Evolutionary conservation across 2,113 vertebrate genomes (phyloP).

Genomic region (Sitta europaea): DNA sequence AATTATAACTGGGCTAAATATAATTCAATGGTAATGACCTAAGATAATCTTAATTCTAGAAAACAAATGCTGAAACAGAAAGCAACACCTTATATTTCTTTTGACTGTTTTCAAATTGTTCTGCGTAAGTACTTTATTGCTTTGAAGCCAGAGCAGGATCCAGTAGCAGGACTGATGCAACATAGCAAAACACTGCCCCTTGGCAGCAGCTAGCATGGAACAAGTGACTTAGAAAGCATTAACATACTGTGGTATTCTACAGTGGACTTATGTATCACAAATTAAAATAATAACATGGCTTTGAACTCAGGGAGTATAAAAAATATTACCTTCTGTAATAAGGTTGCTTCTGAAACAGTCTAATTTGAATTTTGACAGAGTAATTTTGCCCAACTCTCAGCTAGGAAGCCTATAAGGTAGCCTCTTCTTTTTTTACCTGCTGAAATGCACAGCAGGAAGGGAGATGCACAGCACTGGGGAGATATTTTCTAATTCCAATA

Average conservation of each 20-base stretch:
- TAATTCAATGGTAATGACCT: background rate
- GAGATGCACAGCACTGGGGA: too few species aligned
- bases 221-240: background rate
- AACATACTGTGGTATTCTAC: background rate
- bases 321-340: background rate
- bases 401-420: background rate
- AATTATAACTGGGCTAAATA: background rate
- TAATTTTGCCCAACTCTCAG: background rate
- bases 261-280: rapidly evolving
- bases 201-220: background rate
- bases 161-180: background rate
- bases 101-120: background rate
- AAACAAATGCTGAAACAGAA: background rate
- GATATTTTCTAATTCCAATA: background rate
- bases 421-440: background rate
- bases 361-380: background rate
- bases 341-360: background rate
- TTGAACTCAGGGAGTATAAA: background rate
- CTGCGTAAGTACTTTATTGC: background rate
- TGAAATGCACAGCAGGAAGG: background rate
- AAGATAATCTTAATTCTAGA: background rate
- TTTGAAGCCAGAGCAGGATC: background rate
- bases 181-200: background rate
- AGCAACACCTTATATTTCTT: background rate
- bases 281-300: background rate